Base-by-base conservation (phyloP, 2,888 invertebrate genomes). In the Tetanocera ferruginea region DNA sequence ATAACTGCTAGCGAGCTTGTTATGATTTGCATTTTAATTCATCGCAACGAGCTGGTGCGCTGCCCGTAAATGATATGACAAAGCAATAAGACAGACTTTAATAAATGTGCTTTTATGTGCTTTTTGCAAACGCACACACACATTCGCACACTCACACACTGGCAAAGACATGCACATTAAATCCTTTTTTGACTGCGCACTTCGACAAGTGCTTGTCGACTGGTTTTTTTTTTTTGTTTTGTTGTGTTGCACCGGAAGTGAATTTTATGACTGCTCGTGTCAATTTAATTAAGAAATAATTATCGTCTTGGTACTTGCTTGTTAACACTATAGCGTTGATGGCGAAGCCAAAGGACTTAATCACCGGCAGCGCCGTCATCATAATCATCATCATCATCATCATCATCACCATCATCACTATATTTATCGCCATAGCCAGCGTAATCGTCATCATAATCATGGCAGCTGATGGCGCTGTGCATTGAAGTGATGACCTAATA, bases 281-380 rank as follows among this genome's bases (percentile, higher is more conserved):
- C 62, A 49, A 55, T 62, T 64, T 55, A 62, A 64, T 74, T 31
- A 64, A 64, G 62, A 51, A 62, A 64, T 51, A 74, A 74, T 74
- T 62, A 43, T 43, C 49, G 74, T 23, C 60, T 19, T 73, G 51
- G 6, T 43, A 64, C 70, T 70, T 17, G 43, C 49, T 67, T 67
- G 67, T 2, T 49, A 43, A 19, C 67, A 43, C 67, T 43, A 28
- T n/a, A 31, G 64, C 19, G 23, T 23, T 14, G 11, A 2, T 2
- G 69, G 25, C 69, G 43, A 19, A 3, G 51, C 19, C 69, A 31
- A 66, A 34, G 31, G 34, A n/a, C 64, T n/a, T 37, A 9, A 60
- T 23, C 60, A 23, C 28, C 23, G 49, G 23, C 67, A 37, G 9
- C 49, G 0, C 19, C 37, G 8, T 52, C 57, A 55, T 69, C 69